phyloP scores from a whole-genome alignment of 2,888 invertebrate species.

The Thysanoteuthis rhombus region DNA sequence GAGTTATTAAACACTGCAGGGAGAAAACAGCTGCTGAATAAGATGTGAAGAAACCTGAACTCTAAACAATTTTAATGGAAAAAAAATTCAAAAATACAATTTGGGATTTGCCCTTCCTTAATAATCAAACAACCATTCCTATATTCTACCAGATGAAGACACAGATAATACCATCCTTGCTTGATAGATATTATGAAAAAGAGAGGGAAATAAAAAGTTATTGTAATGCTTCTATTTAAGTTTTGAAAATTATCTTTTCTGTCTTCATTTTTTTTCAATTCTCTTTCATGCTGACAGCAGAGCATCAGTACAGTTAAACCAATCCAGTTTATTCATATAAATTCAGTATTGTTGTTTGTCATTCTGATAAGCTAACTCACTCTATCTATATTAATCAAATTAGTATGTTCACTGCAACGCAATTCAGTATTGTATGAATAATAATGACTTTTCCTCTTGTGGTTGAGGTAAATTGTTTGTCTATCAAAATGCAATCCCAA shows the following conservation, averaged over 20 bases:
- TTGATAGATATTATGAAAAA: background rate
- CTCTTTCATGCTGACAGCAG: background rate
- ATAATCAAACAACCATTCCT: background rate
- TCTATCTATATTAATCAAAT: too few species aligned
- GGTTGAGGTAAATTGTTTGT: too few species aligned
- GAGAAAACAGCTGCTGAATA: background rate
- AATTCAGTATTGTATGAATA: too few species aligned
- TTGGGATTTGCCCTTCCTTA: background rate
- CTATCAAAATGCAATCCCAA: too few species aligned
- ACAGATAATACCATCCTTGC: conserved; percentile 12
- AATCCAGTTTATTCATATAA: background rate
- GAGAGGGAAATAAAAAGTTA: background rate
- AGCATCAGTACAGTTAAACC: background rate
- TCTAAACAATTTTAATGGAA: background rate
- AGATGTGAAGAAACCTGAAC: background rate
- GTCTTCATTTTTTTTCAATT: background rate
- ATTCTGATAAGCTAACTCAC: too few species aligned
- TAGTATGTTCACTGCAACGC: too few species aligned
- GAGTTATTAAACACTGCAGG: background rate
- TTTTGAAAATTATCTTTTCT: background rate
- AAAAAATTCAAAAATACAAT: background rate
- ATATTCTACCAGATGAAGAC: background rate
- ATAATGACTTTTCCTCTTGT: too few species aligned
- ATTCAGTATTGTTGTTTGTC: background rate
- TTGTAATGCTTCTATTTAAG: background rate